A percentile compares a stretch with the other conserved stretches of the same genome.
Evolutionary conservation across 53 echinoderm and acorn worm genomes (phyloP).

Genomic region (Stichopus horrens): DNA sequence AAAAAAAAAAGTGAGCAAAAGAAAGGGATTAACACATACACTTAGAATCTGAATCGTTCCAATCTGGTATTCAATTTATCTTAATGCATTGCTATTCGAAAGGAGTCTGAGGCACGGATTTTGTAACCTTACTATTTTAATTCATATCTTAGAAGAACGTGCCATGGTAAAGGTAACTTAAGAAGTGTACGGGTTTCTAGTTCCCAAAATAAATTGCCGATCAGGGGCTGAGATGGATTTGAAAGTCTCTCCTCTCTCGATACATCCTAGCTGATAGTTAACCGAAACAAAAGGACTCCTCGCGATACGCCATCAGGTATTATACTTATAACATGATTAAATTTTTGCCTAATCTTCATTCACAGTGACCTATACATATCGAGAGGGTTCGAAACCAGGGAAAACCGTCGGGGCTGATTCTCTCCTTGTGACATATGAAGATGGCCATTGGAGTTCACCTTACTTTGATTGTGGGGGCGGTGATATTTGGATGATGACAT

Average conservation of each 20-base stretch:
- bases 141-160: neutral
- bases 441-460: slow-evolving; percentile 97
- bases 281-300: neutral
- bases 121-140: neutral
- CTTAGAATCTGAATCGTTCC: too few relatives aligned
- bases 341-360: neutral
- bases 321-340: neutral
- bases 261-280: neutral
- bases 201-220: neutral
- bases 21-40: too few relatives aligned
- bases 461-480: slow-evolving; percentile 99
- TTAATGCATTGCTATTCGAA: neutral
- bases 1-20: too few relatives aligned
- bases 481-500: slow-evolving; percentile 99
- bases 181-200: neutral
- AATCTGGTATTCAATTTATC: neutral
- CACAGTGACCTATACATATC: slow-evolving; percentile 81
- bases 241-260: neutral
- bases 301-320: neutral
- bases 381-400: slow-evolving; percentile 61
- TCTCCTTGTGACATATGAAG: slow-evolving; percentile 80
- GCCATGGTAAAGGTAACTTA: neutral
- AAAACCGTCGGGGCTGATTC: slow-evolving; percentile 56
- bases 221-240: neutral
- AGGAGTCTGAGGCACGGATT: neutral